These are phyloP conservation scores for Myripristis jacobus DNA, from an alignment of 2,797 vertebrate species.

Conservation along the genomic window DNA sequence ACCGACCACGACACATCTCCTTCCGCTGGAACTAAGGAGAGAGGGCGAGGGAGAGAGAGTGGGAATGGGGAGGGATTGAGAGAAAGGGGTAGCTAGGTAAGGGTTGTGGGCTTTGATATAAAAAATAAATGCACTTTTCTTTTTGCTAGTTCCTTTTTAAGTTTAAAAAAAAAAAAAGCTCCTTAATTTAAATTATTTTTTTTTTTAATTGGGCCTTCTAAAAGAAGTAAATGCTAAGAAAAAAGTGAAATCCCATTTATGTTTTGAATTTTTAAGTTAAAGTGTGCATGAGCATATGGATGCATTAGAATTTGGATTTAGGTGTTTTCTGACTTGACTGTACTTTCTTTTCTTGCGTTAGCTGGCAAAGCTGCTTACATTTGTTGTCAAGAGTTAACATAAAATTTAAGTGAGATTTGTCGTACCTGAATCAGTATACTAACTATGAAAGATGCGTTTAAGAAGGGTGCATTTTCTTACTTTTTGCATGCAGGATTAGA, in stretches of 20 bases:
- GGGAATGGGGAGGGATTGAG: slow-evolving; percentile 63
- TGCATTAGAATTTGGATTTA: slow-evolving; percentile 86
- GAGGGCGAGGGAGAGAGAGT: slow-evolving; percentile 77
- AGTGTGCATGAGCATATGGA: slow-evolving; percentile 88
- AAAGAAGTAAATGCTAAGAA: slow-evolving; percentile 80
- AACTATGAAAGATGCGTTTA: slow-evolving; percentile 77
- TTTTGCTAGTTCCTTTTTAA: slow-evolving; percentile 84
- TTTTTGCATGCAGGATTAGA: slow-evolving; percentile 80
- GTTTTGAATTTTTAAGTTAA: slow-evolving; percentile 80
- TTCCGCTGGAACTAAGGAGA: slow-evolving; percentile 98
- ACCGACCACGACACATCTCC: slow-evolving; percentile 99
- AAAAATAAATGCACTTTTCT: slow-evolving; percentile 99
- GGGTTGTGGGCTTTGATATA: slow-evolving; percentile 80
- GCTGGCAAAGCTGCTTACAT: slow-evolving; percentile 85
- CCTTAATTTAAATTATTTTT: slow-evolving; percentile 80
- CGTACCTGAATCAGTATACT: slow-evolving; percentile 80
- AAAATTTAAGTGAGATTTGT: slow-evolving; percentile 81
- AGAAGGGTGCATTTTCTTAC: slow-evolving; percentile 89
- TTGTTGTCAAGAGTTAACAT: slow-evolving; percentile 82
- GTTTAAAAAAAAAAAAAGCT: slow-evolving; percentile 70
- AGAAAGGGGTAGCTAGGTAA: slow-evolving; percentile 63
- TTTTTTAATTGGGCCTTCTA: slow-evolving; percentile 79
- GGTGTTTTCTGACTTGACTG: slow-evolving; percentile 83
- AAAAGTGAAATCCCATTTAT: slow-evolving; percentile 82
- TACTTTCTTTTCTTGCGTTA: slow-evolving; percentile 81